Conservation (phyloP, 2,888 invertebrate genomes). For the Lissocephala sabroskyi region DNA sequence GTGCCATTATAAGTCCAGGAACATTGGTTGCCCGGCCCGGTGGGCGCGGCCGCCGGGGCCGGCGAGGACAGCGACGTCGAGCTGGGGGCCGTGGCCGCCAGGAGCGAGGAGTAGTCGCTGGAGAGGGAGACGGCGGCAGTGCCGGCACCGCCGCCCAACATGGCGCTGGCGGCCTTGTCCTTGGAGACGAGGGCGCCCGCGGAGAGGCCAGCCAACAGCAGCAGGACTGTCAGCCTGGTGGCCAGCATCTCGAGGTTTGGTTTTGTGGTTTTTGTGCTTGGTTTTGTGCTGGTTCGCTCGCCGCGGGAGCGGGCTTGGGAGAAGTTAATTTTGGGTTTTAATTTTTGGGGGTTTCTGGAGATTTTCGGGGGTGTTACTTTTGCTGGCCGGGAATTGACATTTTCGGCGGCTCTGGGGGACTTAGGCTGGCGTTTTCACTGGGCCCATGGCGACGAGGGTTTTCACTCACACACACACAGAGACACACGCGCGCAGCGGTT, state of each 20-base stretch:
- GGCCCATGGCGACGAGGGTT: background rate
- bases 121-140: slow-evolving; percentile 42
- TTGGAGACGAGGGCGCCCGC: slow-evolving; percentile 28
- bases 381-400: slow-evolving; percentile 38
- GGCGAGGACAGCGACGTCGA: slow-evolving; percentile 8
- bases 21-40: slow-evolving; percentile 71
- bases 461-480: background rate
- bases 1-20: slow-evolving; percentile 73
- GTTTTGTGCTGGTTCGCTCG: too few relatives aligned
- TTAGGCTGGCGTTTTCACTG: slow-evolving; percentile 2
- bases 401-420: slow-evolving; percentile 21
- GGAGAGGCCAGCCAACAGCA: slow-evolving; percentile 1
- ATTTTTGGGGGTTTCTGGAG: slow-evolving; percentile 20
- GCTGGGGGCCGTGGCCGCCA: slow-evolving; percentile 23
- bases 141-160: slow-evolving; percentile 41
- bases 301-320: too few relatives aligned
- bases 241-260: background rate
- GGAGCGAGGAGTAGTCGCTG: slow-evolving; percentile 43
- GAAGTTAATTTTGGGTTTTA: slow-evolving; percentile 10
- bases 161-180: slow-evolving; percentile 40
- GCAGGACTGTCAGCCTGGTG: background rate
- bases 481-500: slow-evolving; percentile 7
- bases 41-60: slow-evolving; percentile 33
- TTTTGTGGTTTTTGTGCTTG: too few relatives aligned
- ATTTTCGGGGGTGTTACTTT: slow-evolving; percentile 19